phyloP scores from a whole-genome alignment of 1,140 invertebrate species.

The Orchesella cincta region DNA sequence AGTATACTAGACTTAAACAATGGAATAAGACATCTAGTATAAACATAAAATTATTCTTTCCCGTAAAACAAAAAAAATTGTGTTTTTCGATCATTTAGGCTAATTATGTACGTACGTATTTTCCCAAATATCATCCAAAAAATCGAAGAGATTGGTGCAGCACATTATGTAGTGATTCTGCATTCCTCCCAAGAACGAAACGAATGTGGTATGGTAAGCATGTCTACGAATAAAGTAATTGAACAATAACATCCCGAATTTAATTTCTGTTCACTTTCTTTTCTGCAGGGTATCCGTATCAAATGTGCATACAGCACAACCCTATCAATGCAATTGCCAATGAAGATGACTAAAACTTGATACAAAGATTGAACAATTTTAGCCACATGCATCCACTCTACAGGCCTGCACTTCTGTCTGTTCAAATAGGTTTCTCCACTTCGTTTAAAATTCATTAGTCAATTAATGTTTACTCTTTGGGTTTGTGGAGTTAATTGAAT shows the following conservation, averaged over 20 bases:
- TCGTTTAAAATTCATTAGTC: conserved; percentile 16
- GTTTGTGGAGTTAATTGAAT: conserved; percentile 9
- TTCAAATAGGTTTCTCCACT: neutral
- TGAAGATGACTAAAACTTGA: neutral
- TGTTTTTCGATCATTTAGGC: neutral
- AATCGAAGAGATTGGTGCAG: no score
- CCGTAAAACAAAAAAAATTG: neutral
- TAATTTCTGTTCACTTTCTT: neutral
- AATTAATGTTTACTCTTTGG: conserved; percentile 12
- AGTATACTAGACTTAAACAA: no score
- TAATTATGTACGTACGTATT: no score
- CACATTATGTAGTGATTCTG: no score
- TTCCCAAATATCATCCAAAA: neutral
- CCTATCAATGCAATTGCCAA: neutral
- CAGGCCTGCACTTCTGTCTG: neutral
- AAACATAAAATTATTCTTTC: no score
- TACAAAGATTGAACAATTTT: no score
- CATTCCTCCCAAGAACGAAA: neutral
- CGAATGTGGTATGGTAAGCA: neutral
- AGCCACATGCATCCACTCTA: no score
- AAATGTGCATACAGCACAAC: no score
- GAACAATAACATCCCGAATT: conserved; percentile 4
- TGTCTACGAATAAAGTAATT: conserved; percentile 8
- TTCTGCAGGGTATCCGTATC: conserved; percentile 6
- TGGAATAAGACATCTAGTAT: no score